phyloP scores from a whole-genome alignment of 2,113 vertebrate species.

The Plestiodon gilberti region DNA sequence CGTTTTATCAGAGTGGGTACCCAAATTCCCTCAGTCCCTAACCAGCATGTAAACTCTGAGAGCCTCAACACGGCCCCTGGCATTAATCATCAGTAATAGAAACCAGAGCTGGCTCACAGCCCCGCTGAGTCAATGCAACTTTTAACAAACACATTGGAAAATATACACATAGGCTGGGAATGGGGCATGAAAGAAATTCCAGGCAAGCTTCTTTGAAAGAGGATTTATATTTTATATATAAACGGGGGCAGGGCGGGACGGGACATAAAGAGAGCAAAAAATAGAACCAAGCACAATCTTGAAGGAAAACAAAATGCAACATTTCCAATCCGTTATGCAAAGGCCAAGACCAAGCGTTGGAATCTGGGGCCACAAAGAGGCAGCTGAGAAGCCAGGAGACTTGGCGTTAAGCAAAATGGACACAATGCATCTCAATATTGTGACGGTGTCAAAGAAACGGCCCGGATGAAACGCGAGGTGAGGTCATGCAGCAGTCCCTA shows the following conservation, averaged over 20 bases:
- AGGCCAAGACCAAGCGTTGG: not conserved
- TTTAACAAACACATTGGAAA: constrained; percentile 67
- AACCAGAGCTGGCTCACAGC: constrained; percentile 81
- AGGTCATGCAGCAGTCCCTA: not conserved
- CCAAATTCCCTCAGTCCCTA: constrained; percentile 70
- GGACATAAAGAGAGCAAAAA: constrained; percentile 66
- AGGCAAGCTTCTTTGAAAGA: constrained; percentile 53
- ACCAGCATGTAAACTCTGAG: constrained; percentile 69
- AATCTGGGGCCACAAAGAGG: not conserved
- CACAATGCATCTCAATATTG: not conserved
- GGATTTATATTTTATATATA: constrained; percentile 53
- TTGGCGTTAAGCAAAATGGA: not conserved
- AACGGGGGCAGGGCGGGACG: constrained; percentile 60
- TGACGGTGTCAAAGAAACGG: not conserved
- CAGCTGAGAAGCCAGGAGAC: not conserved
- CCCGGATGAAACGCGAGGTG: not conserved
- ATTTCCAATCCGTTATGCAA: constrained; percentile 19
- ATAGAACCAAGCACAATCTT: constrained; percentile 63
- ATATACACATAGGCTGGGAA: constrained; percentile 72
- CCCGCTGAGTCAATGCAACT: constrained; percentile 78
- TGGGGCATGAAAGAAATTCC: constrained; percentile 78
- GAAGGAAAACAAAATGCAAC: not conserved
- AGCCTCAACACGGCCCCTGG: constrained; percentile 75
- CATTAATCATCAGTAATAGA: constrained; percentile 83
- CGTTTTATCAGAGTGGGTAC: constrained; percentile 59